Evolutionary conservation across 2,888 invertebrate species (phyloP).

Genomic region (Hypsopygia costalis): DNA sequence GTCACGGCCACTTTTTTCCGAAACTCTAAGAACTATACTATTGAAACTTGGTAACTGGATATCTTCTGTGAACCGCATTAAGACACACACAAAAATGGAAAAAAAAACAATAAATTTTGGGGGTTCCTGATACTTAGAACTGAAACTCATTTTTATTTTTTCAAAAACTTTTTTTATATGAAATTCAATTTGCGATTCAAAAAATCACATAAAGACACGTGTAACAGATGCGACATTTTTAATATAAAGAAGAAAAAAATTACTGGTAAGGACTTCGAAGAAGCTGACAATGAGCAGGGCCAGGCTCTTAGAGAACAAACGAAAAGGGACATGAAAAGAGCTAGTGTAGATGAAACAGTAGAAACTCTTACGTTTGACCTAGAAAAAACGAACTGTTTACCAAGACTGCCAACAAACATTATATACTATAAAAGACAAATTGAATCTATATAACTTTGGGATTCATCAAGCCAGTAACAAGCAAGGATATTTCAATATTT

Average conservation of each 20-base stretch:
- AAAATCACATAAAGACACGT: conserved; percentile 18
- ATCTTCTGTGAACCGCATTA: too few species aligned
- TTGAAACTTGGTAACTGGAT: too few species aligned
- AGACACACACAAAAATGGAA: too few species aligned
- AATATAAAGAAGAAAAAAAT: conserved; percentile 5
- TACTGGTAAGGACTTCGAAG: too few species aligned
- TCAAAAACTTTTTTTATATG: conserved; percentile 7
- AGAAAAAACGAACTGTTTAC: conserved; percentile 22
- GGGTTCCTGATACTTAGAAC: too few species aligned
- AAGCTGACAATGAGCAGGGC: too few species aligned
- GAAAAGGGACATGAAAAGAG: conserved; percentile 13
- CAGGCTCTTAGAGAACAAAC: conserved; percentile 13
- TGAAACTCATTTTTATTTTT: too few species aligned
- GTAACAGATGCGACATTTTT: conserved; percentile 12
- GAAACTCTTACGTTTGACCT: conserved; percentile 19
- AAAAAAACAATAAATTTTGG: too few species aligned
- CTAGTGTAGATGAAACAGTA: conserved; percentile 6
- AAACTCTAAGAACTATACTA: too few species aligned
- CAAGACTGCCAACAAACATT: conserved; percentile 3
- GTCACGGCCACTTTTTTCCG: too few species aligned
- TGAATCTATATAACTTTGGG: conserved; percentile 3
- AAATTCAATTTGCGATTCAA: conserved; percentile 15
- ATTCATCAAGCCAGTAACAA: conserved; percentile 1
- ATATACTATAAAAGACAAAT: conserved; percentile 3
- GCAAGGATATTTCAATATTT: conserved; percentile 8